These are phyloP conservation scores for Drosophila imparisetae DNA, from an alignment of 2,888 invertebrate genomes.

Conservation along the genomic window DNA sequence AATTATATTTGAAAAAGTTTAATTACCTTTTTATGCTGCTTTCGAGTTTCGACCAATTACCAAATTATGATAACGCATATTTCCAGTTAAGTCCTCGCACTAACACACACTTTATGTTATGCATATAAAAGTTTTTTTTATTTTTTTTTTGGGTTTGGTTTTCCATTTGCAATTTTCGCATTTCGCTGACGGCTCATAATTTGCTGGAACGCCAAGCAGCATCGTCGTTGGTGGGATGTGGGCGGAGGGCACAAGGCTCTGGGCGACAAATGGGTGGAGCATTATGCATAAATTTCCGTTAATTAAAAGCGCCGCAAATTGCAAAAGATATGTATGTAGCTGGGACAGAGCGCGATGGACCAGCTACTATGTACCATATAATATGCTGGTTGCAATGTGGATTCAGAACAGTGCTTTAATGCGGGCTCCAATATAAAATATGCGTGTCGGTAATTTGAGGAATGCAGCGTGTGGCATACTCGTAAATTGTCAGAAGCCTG, in stretches of 20 bases:
- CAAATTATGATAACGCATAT: neutral
- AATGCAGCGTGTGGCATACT: constrained; percentile 67
- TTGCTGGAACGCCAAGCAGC: constrained; percentile 15
- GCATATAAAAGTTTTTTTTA: neutral
- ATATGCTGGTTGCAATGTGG: constrained; percentile 6
- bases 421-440: constrained; percentile 72
- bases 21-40: too few species aligned
- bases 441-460: constrained; percentile 78
- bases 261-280: constrained; percentile 40
- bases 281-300: constrained; percentile 78
- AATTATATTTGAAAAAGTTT: neutral
- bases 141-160: constrained; percentile 10
- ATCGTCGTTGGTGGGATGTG: neutral
- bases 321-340: constrained; percentile 55
- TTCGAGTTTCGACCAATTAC: neutral
- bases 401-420: constrained; percentile 53
- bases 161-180: constrained; percentile 58
- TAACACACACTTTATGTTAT: neutral
- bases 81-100: neutral
- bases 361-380: neutral
- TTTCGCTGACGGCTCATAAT: constrained; percentile 58
- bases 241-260: constrained; percentile 1
- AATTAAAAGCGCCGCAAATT: constrained; percentile 75
- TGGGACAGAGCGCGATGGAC: constrained; percentile 19
- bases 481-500: constrained; percentile 71